Base-by-base conservation (phyloP, 2,888 invertebrate genomes). In the Mesoligia furuncula region DNA sequence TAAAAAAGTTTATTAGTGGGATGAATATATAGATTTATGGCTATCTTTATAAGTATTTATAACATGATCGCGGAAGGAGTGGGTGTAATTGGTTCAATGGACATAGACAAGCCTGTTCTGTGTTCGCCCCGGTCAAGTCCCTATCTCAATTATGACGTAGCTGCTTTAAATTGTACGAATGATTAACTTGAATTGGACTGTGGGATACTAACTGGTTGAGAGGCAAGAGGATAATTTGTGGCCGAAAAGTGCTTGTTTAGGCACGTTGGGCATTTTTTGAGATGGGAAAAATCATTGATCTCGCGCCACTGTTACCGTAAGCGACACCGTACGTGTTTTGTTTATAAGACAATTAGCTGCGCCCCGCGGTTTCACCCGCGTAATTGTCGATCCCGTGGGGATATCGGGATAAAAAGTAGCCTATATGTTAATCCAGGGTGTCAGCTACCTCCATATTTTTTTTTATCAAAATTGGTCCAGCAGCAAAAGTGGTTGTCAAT, bases 51-150 rank as follows among this genome's bases (percentile, higher is more conserved):
- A 77, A 70, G 42, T 84, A 64, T 78, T 75, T 68, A 81, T 71
- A 75, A 57, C 48, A 36, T 68, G 73, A 74, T 61, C 69, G 68
- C 81, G 85, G 88, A 89, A 86, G 85, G 27, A 65, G 89, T 90
- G 88, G 87, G 88, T 82, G 90, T 88, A 89, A 90, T 89, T 90
- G 90, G 83, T 80, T 77, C 87, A 88, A 75, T 87, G 73, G 67
- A 76, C 80, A 66, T 86, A 78, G 73, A 79, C 80, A 68, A 76
- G 75, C 76, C 64, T 75, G 73, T 57, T 73, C 69, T 80, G 59
- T 79, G 65, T 74, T 71, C 13, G 39, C 11, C 57, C 75, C 69
- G 64, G 64, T 39, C 48, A 45, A 27, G 61, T 62, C 75, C 77
- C 75, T 74, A 68, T 80, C 73, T 86, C 69, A 73, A 77, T 83